Percentiles rank a stretch among this genome's conserved stretches.
Conservation (phyloP, 2,113 vertebrate species). For the Acrocephalus arundinaceus region DNA sequence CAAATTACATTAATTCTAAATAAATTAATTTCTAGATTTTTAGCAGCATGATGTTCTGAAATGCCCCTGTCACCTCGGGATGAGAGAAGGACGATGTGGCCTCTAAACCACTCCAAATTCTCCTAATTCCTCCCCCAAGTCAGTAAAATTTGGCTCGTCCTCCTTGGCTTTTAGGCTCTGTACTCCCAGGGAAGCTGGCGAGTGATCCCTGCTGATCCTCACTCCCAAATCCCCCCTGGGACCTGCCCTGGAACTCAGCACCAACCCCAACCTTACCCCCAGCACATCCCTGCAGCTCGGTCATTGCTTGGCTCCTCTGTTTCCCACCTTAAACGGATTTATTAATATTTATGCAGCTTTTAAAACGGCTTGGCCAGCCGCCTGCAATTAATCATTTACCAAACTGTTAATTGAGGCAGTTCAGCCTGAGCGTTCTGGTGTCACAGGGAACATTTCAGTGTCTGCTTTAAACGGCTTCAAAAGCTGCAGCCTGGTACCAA, state of each 20-base stretch:
- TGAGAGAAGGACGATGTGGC: not conserved
- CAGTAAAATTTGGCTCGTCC: not conserved
- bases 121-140: not conserved
- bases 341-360: not conserved
- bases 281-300: too few relatives aligned
- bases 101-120: not conserved
- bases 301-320: not conserved
- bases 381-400: not conserved
- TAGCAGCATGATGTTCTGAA: rapidly evolving
- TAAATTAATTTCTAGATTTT: not conserved
- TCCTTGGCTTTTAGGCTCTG: not conserved
- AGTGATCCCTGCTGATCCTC: not conserved
- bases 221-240: not conserved
- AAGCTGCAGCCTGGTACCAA: not conserved
- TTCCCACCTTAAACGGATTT: not conserved
- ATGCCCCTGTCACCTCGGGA: rapidly evolving
- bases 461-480: not conserved
- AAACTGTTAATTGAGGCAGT: not conserved
- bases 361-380: not conserved
- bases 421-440: not conserved
- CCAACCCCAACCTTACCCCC: not conserved
- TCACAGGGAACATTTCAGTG: not conserved
- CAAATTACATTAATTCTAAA: rapidly evolving
- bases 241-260: not conserved
- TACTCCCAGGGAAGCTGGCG: not conserved